These are phyloP conservation scores for Buceros bicornis DNA, from an alignment of 2,797 vertebrate species.

Conservation along the genomic window DNA sequence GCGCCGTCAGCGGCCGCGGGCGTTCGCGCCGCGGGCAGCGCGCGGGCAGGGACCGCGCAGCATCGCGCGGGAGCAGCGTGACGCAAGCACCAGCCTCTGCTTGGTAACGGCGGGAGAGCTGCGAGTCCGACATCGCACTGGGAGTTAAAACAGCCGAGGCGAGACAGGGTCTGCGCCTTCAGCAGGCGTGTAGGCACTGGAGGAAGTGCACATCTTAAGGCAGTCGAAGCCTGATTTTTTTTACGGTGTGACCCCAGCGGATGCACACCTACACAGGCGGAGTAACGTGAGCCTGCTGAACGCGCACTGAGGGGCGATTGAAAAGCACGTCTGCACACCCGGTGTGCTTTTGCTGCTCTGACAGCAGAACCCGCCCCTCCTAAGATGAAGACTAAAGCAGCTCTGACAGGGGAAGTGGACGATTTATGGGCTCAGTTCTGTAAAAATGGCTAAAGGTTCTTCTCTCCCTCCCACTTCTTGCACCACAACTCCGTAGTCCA, in stretches of 20 bases:
- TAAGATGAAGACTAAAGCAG: rapidly evolving
- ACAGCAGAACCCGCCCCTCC: neutral
- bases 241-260: neutral
- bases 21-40: neutral
- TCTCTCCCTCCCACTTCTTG: neutral
- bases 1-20: too few species aligned
- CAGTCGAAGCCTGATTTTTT: neutral
- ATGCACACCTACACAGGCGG: rapidly evolving
- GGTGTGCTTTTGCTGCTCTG: neutral
- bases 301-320: rapidly evolving
- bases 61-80: neutral
- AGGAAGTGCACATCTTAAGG: rapidly evolving
- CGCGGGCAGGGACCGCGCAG: neutral
- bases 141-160: neutral
- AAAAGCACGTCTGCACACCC: rapidly evolving
- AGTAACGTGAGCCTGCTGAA: rapidly evolving
- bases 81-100: neutral
- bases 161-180: neutral
- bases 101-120: neutral
- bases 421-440: neutral
- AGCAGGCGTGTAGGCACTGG: rapidly evolving
- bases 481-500: neutral
- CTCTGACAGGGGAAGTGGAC: neutral
- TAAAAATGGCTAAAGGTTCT: neutral
- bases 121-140: rapidly evolving